Evolutionary conservation across 2,113 vertebrate genomes (phyloP).

Genomic region (Gobiocypris rarus): DNA sequence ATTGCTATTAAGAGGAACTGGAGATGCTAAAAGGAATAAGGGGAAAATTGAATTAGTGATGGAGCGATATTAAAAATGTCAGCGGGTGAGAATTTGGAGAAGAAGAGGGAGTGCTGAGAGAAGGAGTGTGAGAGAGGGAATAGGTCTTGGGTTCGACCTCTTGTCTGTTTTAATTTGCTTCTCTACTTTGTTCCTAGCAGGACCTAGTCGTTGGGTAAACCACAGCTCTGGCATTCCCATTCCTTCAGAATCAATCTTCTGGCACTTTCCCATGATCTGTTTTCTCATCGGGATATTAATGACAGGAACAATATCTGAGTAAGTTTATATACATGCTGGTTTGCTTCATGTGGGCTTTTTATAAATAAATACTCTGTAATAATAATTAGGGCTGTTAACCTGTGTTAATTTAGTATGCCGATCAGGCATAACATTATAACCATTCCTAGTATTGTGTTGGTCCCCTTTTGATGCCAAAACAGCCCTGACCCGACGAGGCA

Average conservation of each 20-base stretch:
- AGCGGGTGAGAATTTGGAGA: background rate
- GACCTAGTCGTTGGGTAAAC: slow-evolving; percentile 1
- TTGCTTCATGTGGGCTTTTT: slow-evolving; percentile 32
- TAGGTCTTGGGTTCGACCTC: background rate
- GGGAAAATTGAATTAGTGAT: background rate
- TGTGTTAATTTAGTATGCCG: no score
- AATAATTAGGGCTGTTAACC: no score
- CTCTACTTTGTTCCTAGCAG: background rate
- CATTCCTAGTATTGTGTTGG: no score
- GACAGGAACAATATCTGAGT: slow-evolving; percentile 16
- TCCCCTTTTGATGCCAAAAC: no score
- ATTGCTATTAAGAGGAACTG: background rate
- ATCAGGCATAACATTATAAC: no score
- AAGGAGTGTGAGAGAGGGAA: background rate
- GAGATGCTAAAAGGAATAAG: background rate
- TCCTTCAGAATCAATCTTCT: slow-evolving; percentile 14
- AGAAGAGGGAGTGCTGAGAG: background rate
- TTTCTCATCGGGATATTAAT: slow-evolving; percentile 37
- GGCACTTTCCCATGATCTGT: slow-evolving; percentile 11
- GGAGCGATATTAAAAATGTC: slow-evolving; percentile 19
- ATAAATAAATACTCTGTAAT: background rate
- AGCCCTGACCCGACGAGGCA: no score
- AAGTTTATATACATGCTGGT: slow-evolving; percentile 1
- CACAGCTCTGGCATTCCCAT: slow-evolving; percentile 17
- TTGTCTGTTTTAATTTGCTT: slow-evolving; percentile 24